Percentiles rank a stretch among this genome's conserved stretches.
Conservation (phyloP, 2,888 invertebrate genomes). For the Rotaria sp. region DNA sequence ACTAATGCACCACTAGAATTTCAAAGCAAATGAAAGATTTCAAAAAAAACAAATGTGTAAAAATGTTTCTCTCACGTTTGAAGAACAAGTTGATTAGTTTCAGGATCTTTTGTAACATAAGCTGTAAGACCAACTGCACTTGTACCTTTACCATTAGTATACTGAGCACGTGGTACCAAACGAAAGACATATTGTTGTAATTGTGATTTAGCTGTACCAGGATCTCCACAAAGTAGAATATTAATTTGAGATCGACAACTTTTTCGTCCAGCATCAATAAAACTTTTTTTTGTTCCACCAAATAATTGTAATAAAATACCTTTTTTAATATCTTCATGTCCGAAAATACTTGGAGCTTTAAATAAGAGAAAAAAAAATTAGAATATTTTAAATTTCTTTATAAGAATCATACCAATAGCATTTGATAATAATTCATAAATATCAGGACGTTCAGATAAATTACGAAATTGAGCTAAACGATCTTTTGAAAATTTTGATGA, state of each 20-base stretch:
- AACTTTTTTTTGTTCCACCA: conserved; percentile 68
- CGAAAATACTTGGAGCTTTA: conserved; percentile 86
- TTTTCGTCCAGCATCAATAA: neutral
- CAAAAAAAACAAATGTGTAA: conserved; percentile 53
- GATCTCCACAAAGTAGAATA: conserved; percentile 92
- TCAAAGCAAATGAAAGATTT: conserved; percentile 51
- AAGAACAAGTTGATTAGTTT: conserved; percentile 81
- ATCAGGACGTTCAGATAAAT: conserved; percentile 74
- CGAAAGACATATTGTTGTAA: conserved; percentile 82
- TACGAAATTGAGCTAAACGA: conserved; percentile 72
- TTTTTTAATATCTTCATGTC: conserved; percentile 94
- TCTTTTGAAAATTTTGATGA: conserved; percentile 69
- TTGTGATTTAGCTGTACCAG: conserved; percentile 96
- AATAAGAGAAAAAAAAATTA: conserved; percentile 50
- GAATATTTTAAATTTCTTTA: too few relatives aligned
- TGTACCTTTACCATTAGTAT: conserved; percentile 94
- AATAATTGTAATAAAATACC: conserved; percentile 80
- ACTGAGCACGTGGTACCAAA: conserved; percentile 91
- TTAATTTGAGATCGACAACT: conserved; percentile 76
- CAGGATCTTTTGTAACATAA: conserved; percentile 92
- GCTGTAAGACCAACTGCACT: conserved; percentile 96
- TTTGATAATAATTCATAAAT: conserved; percentile 84
- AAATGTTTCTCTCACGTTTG: conserved; percentile 65
- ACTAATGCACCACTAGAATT: conserved; percentile 71
- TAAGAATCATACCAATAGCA: conserved; percentile 60